These are phyloP conservation scores for Notarius quadriscutis DNA, from an alignment of 2,113 vertebrate genomes.

Conservation along the genomic window DNA sequence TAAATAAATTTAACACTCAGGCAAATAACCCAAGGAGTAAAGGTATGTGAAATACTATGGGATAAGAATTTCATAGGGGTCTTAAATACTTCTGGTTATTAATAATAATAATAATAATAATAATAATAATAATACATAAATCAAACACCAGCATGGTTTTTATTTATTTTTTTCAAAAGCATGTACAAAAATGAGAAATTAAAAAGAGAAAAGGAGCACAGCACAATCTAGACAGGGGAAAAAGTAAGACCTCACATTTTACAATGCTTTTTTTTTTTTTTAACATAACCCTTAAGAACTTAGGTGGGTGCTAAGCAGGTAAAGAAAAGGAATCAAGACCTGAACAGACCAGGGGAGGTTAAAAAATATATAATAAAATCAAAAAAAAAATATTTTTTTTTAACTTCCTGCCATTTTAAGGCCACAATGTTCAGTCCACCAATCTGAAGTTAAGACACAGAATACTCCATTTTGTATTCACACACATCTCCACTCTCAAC, in stretches of 20 bases:
- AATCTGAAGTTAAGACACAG: slow-evolving; percentile 63
- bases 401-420: slow-evolving; percentile 69
- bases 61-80: background rate
- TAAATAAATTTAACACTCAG: background rate
- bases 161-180: slow-evolving; percentile 69
- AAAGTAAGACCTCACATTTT: slow-evolving; percentile 51
- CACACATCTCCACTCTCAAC: slow-evolving; percentile 61
- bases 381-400: background rate
- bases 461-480: slow-evolving; percentile 55
- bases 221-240: slow-evolving; percentile 47
- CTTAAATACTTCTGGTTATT: background rate
- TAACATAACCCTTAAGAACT: background rate
- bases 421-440: slow-evolving; percentile 70
- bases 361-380: too few relatives aligned
- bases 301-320: background rate
- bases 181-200: slow-evolving; percentile 67
- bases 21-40: background rate
- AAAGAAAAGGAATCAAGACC: background rate
- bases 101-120: background rate
- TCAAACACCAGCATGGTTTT: slow-evolving; percentile 67
- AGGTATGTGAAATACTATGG: background rate
- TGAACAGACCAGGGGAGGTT: background rate
- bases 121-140: background rate
- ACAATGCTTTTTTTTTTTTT: slow-evolving; percentile 2
- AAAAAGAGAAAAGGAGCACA: slow-evolving; percentile 58